Evolutionary conservation across 2,797 vertebrate genomes (phyloP).

Genomic region (Anabas testudineus): DNA sequence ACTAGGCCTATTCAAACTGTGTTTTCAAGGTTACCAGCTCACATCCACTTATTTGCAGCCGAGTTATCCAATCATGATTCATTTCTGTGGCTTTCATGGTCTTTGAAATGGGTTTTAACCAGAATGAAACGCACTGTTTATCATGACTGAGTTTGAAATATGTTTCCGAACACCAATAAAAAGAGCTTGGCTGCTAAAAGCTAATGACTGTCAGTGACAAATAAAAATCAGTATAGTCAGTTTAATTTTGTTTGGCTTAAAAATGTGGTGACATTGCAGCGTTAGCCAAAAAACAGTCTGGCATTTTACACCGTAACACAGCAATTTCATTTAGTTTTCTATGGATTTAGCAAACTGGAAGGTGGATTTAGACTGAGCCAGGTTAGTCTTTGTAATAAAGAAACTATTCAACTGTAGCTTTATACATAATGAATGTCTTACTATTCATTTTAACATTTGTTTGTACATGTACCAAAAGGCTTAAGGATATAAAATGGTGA

Average conservation of each 20-base stretch:
- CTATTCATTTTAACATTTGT: background rate
- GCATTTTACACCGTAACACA: background rate
- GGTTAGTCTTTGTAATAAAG: background rate
- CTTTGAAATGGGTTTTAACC: slow-evolving; percentile 9
- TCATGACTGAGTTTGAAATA: background rate
- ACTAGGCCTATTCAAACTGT: background rate
- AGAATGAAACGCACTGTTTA: background rate
- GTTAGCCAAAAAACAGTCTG: background rate
- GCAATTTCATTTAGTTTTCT: no score
- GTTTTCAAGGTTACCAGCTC: background rate
- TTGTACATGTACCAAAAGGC: background rate
- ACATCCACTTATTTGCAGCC: background rate
- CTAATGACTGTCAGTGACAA: slow-evolving; percentile 2
- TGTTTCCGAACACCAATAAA: background rate
- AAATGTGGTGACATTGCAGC: background rate
- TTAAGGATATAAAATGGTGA: slow-evolving; percentile 13
- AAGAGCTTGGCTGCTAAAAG: background rate
- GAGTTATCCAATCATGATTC: background rate
- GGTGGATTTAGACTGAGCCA: background rate
- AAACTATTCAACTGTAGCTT: background rate
- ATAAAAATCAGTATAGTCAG: background rate
- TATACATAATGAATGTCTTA: background rate
- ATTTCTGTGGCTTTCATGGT: background rate
- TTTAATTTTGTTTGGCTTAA: background rate
- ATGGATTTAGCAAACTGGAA: no score